Conservation (phyloP, 1,140 invertebrate species). For the Nephila pilipes region DNA sequence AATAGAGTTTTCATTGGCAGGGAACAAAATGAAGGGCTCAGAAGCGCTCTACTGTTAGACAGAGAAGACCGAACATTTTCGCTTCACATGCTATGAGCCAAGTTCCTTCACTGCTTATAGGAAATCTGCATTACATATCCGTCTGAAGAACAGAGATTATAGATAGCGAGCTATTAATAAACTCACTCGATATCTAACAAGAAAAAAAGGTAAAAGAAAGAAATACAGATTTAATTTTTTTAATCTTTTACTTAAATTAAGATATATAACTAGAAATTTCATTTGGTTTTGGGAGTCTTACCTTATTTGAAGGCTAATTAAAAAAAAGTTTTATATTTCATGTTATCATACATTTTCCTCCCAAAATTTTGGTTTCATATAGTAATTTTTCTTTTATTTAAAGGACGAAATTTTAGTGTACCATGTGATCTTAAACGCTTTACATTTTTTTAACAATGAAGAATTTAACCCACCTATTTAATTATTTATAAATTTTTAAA, state of each 20-base stretch:
- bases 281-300: neutral
- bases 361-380: too few species aligned
- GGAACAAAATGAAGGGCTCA: constrained; percentile 24
- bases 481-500: too few species aligned
- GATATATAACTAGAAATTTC: too few species aligned
- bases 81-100: neutral
- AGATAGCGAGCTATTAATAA: neutral
- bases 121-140: neutral
- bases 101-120: neutral
- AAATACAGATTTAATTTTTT: too few species aligned
- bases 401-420: too few species aligned
- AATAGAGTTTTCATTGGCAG: neutral
- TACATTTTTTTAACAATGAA: too few species aligned
- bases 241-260: too few species aligned
- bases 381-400: too few species aligned
- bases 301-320: neutral
- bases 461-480: too few species aligned
- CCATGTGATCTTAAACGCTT: too few species aligned
- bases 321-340: neutral
- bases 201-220: neutral
- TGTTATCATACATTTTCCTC: neutral
- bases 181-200: neutral
- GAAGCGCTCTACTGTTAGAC: neutral
- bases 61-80: neutral
- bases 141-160: neutral